A percentile compares a stretch with the other conserved stretches of the same genome.
phyloP scores from a whole-genome alignment of 2,797 vertebrate species.

The Danio jaintianensis region DNA sequence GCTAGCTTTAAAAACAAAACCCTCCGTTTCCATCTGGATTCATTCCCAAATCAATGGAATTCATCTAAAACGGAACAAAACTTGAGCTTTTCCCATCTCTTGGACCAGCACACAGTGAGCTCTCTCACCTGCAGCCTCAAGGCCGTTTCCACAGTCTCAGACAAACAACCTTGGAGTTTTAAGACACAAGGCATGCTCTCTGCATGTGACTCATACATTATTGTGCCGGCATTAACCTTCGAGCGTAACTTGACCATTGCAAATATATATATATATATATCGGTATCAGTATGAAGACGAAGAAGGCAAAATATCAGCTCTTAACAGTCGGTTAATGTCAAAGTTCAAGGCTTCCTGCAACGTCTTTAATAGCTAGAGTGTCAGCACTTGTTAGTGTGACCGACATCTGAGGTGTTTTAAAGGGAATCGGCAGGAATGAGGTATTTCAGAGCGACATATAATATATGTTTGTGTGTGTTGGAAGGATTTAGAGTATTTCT shows the following conservation, averaged over 20 bases:
- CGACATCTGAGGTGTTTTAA: neutral
- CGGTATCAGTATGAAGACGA: neutral
- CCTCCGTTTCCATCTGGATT: neutral
- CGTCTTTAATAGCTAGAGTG: neutral
- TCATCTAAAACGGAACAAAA: neutral
- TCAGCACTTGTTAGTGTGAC: neutral
- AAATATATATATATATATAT: accelerated
- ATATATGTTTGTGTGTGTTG: neutral
- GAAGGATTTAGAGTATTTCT: neutral
- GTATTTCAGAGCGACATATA: neutral
- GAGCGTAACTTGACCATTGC: neutral
- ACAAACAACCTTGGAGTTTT: neutral
- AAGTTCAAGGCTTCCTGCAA: neutral
- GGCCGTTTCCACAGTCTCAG: neutral
- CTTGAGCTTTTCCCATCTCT: neutral
- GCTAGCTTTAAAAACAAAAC: neutral
- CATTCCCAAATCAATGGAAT: neutral
- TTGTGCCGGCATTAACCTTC: neutral
- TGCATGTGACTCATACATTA: conserved; percentile 11
- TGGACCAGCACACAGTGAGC: neutral
- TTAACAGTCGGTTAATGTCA: neutral
- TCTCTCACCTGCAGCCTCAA: neutral
- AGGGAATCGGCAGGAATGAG: neutral
- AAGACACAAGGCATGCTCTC: neutral
- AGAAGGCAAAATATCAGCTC: neutral